Evolutionary conservation across 2,888 invertebrate species (phyloP), one percentile per base, ranked within the genome.

Genomic region (Polyploca ridens): DNA sequence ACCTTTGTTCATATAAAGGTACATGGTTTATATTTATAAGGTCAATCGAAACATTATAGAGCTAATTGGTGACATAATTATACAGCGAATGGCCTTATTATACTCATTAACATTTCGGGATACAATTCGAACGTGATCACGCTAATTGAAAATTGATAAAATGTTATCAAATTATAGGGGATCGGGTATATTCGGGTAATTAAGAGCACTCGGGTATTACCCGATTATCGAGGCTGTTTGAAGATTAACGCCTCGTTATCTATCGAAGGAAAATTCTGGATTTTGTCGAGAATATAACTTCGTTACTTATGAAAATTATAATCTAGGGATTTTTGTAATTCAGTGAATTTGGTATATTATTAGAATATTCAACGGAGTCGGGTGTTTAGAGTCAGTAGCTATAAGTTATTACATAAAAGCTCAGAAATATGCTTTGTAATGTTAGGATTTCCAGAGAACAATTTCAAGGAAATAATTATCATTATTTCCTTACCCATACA

Each of bases 131-230:
- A 46, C 46, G 6, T 46, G 54, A 10, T 54, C 54, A 16, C 1
- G 16, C 16, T 54, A 54, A 54, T 54, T 54, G 54, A 54, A 54
- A 54, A 19, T 19, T n/a, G 54, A 19, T 54, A 54, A 54, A 54
- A 54, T 10, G 19, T 8, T 54, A 54, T 19, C 16, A 10, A 54
- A 19, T 54, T 19, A 54, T 54, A 49, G 19, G n/a, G 61, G 38
- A 54, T 54, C 54, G 54, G 54, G 54, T 16, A 41, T 19, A 14
- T 61, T 41, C 14, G 5, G 41, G 19, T 16, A n/a, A 61, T 61
- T 61, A 61, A 16, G 16, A 13, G 38, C 60, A 16, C 7, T 5
- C 38, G 61, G n/a, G 54, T 54, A 54, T 49, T 49, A 49, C 16
- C n/a, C n/a, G 49, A 54, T 54, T 54, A 54, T 16, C 54, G 54